Evolutionary conservation across 2,888 invertebrate genomes (phyloP).

Genomic region (Drosophila quinaria): DNA sequence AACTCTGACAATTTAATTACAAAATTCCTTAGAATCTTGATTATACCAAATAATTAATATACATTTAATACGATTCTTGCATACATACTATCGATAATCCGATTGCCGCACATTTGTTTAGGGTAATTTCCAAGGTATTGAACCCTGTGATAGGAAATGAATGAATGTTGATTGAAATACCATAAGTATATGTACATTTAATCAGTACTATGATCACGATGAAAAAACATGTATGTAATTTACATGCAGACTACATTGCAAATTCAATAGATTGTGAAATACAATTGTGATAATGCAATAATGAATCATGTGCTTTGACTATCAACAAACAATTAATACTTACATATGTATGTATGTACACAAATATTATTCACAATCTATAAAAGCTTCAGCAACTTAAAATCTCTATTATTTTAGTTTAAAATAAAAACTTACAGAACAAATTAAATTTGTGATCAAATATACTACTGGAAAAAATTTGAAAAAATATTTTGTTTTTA

Average conservation of each 20-base stretch:
- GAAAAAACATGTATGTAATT: slow-evolving; percentile 9
- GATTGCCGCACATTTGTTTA: not conserved
- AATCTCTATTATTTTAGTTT: too few relatives aligned
- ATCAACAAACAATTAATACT: slow-evolving; percentile 3
- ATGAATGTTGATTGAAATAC: not conserved
- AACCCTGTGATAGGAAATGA: not conserved
- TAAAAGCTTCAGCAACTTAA: not conserved
- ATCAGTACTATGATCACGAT: slow-evolving; percentile 13
- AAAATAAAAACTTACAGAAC: too few relatives aligned
- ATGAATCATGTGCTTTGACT: slow-evolving; percentile 31
- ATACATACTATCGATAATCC: too few relatives aligned
- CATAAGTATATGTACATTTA: not conserved
- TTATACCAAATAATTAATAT: not conserved
- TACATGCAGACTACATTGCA: slow-evolving; percentile 7
- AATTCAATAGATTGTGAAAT: slow-evolving; percentile 32
- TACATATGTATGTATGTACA: too few relatives aligned
- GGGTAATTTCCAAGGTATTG: not conserved
- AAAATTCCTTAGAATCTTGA: not conserved
- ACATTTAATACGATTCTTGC: too few relatives aligned
- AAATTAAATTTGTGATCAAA: too few relatives aligned
- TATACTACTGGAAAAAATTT: too few relatives aligned
- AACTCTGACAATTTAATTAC: not conserved
- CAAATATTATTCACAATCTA: not conserved
- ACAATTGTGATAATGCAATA: slow-evolving; percentile 36
- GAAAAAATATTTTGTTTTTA: too few relatives aligned